phyloP scores from a whole-genome alignment of 2,888 invertebrate genomes.

The Cotesia congregata region DNA sequence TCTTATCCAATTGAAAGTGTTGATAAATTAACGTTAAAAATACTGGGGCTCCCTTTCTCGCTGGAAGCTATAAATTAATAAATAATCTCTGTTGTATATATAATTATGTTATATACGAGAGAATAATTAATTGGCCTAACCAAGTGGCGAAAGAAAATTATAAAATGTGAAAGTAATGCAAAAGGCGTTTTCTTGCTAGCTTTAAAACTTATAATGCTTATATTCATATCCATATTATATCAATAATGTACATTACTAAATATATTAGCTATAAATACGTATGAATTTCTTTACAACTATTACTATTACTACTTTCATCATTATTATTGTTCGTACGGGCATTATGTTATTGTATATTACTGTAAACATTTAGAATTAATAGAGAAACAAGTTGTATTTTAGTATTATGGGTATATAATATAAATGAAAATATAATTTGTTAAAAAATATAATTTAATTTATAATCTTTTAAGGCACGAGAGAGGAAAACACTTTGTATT shows the following conservation, averaged over 20 bases:
- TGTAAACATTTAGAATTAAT: neutral
- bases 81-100: conserved; percentile 32
- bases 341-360: neutral
- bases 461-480: neutral
- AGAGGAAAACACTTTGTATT: neutral
- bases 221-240: neutral
- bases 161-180: conserved; percentile 40
- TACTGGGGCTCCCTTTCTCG: conserved; percentile 34
- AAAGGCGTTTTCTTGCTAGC: conserved; percentile 15
- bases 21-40: conserved; percentile 32
- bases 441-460: neutral
- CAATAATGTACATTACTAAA: neutral
- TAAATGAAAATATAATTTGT: neutral
- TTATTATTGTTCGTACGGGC: too few species aligned
- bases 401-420: too few species aligned
- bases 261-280: neutral
- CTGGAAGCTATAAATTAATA: conserved; percentile 38
- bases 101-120: conserved; percentile 12
- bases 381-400: neutral
- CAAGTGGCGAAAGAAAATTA: conserved; percentile 42
- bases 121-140: conserved; percentile 39
- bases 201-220: conserved; percentile 1
- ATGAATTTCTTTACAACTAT: neutral
- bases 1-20: conserved; percentile 34
- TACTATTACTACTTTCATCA: neutral